phyloP scores from a whole-genome alignment of 2,888 invertebrate species.

The Gastracanthus pulcherrimus region DNA sequence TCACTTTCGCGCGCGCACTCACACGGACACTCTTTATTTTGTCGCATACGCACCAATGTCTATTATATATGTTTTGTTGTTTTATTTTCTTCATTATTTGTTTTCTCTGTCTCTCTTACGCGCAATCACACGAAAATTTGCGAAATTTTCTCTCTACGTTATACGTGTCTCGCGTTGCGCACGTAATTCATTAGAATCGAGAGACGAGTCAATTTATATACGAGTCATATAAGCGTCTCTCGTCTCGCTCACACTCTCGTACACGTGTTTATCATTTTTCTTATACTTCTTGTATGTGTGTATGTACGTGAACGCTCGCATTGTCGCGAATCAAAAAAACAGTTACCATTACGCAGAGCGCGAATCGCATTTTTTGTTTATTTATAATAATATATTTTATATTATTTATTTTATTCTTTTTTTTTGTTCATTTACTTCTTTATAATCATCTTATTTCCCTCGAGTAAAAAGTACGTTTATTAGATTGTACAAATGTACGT shows the following conservation, averaged over 20 bases:
- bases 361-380: conserved; percentile 51
- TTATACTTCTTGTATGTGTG: conserved; percentile 23
- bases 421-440: conserved; percentile 46
- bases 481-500: conserved; percentile 61
- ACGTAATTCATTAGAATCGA: conserved; percentile 17
- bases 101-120: neutral
- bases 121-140: neutral
- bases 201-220: conserved; percentile 26
- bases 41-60: conserved; percentile 17
- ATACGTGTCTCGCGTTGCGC: conserved; percentile 18
- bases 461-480: conserved; percentile 61
- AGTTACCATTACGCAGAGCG: conserved; percentile 53
- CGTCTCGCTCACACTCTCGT: neutral
- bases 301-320: conserved; percentile 42
- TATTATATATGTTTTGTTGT: neutral
- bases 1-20: conserved; percentile 16
- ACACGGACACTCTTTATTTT: conserved; percentile 2
- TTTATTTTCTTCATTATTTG: neutral
- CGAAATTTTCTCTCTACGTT: neutral
- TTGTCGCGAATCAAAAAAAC: conserved; percentile 54
- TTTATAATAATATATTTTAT: conserved; percentile 54
- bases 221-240: conserved; percentile 15
- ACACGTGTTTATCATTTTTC: conserved; percentile 20
- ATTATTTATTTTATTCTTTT: conserved; percentile 38
- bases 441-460: conserved; percentile 52